Evolutionary conservation across 37 sponge, comb jelly and placozoan genomes (phyloP).

Genomic region (Bolinopsis microptera): DNA sequence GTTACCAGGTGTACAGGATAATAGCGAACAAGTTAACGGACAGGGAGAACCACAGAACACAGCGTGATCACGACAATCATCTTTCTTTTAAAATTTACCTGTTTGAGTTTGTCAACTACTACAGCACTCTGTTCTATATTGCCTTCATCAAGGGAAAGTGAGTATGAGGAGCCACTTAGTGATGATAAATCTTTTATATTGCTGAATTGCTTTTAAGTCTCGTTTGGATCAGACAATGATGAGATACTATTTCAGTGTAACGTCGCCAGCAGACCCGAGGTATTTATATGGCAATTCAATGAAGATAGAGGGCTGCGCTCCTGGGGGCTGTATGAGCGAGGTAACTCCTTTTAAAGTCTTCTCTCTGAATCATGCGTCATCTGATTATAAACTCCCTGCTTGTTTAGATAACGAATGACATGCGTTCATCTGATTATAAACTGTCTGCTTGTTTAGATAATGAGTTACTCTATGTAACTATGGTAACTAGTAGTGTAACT

Average conservation of each 20-base stretch:
- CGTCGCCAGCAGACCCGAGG: neutral
- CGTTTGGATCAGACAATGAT: neutral
- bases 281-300: constrained; percentile 11
- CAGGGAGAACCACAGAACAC: constrained; percentile 55
- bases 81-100: constrained; percentile 45
- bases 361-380: too few species aligned
- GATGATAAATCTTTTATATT: too few species aligned
- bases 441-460: too few species aligned
- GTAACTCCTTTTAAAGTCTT: too few species aligned
- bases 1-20: constrained; percentile 9
- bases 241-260: neutral
- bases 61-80: constrained; percentile 53
- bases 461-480: too few species aligned
- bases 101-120: constrained; percentile 65
- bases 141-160: constrained; percentile 61
- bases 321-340: constrained; percentile 62
- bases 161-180: too few species aligned
- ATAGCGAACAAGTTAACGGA: constrained; percentile 41
- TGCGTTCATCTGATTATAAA: too few species aligned
- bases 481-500: too few species aligned
- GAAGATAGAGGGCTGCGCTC: constrained; percentile 34
- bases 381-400: too few species aligned
- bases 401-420: too few species aligned
- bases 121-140: constrained; percentile 53
- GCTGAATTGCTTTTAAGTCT: too few species aligned